phyloP scores from a whole-genome alignment of 1,140 invertebrate genomes.

The Venustaconcha ellipsiformis region DNA sequence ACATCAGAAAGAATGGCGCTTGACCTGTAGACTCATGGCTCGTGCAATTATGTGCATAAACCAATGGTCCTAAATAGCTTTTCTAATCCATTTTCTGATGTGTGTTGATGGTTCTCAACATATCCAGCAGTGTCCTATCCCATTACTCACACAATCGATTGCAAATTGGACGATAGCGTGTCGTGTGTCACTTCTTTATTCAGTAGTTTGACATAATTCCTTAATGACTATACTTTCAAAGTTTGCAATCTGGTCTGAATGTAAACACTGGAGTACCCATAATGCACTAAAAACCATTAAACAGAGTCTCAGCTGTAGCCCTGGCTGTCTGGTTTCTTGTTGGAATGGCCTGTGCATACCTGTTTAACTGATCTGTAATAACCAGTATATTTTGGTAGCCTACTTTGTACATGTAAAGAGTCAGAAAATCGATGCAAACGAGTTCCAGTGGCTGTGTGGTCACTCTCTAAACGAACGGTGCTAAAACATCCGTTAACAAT shows the following conservation, averaged over 20 bases:
- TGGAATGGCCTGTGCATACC: too few relatives aligned
- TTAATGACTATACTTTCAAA: slow-evolving; percentile 28
- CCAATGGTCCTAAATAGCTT: slow-evolving; percentile 21
- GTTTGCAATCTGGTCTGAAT: slow-evolving; percentile 28
- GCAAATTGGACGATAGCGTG: neutral
- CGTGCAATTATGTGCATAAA: slow-evolving; percentile 35
- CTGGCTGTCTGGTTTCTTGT: slow-evolving; percentile 30
- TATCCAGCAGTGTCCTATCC: slow-evolving; percentile 28
- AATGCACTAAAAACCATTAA: slow-evolving; percentile 24
- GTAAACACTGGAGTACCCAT: neutral
- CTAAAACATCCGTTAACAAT: neutral
- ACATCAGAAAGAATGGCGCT: slow-evolving; percentile 7
- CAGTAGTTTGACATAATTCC: slow-evolving; percentile 21
- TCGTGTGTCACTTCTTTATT: slow-evolving; percentile 18
- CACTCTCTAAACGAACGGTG: slow-evolving; percentile 8
- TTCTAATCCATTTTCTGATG: slow-evolving; percentile 31
- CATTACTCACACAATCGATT: slow-evolving; percentile 16
- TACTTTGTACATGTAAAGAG: too few relatives aligned
- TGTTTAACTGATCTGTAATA: too few relatives aligned
- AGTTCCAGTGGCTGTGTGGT: slow-evolving; percentile 3
- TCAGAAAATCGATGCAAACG: too few relatives aligned
- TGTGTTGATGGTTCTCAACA: slow-evolving; percentile 27
- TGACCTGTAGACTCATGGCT: slow-evolving; percentile 28
- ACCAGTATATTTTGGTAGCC: too few relatives aligned
- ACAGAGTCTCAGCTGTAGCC: slow-evolving; percentile 20